Evolutionary conservation across 2,113 vertebrate genomes (phyloP).

Genomic region (Psephotus haematonotus): DNA sequence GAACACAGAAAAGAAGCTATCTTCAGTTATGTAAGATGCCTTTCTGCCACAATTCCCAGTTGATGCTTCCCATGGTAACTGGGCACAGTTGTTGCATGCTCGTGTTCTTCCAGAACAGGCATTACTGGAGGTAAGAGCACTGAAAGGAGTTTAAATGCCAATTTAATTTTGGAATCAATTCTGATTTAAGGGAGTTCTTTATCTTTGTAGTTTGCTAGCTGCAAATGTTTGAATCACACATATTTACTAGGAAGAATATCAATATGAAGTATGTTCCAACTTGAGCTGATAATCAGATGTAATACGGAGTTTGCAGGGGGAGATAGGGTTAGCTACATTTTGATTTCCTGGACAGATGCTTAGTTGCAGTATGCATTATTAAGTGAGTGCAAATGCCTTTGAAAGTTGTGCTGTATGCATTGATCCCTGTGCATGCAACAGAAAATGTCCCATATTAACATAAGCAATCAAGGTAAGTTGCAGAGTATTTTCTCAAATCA

Average conservation of each 20-base stretch:
- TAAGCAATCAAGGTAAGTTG: neutral
- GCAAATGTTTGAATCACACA: neutral
- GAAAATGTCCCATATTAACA: neutral
- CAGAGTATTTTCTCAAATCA: neutral
- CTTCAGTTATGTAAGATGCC: constrained; percentile 11
- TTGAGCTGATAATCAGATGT: neutral
- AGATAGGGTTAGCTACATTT: neutral
- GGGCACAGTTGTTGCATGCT: neutral
- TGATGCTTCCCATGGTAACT: neutral
- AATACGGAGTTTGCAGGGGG: neutral
- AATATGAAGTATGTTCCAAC: neutral
- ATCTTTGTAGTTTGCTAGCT: neutral
- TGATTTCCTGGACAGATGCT: neutral
- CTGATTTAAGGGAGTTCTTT: neutral
- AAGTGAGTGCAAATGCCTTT: neutral
- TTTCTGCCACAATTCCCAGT: neutral
- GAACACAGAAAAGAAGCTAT: neutral
- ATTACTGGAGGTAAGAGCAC: neutral
- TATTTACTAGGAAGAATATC: neutral
- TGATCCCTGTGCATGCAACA: neutral
- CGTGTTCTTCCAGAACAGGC: neutral
- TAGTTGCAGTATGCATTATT: neutral
- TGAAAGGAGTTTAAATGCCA: neutral
- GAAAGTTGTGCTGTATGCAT: neutral
- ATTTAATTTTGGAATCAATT: neutral